Evolutionary conservation across 2,113 vertebrate species (phyloP).

Genomic region (Pituophis catenifer): DNA sequence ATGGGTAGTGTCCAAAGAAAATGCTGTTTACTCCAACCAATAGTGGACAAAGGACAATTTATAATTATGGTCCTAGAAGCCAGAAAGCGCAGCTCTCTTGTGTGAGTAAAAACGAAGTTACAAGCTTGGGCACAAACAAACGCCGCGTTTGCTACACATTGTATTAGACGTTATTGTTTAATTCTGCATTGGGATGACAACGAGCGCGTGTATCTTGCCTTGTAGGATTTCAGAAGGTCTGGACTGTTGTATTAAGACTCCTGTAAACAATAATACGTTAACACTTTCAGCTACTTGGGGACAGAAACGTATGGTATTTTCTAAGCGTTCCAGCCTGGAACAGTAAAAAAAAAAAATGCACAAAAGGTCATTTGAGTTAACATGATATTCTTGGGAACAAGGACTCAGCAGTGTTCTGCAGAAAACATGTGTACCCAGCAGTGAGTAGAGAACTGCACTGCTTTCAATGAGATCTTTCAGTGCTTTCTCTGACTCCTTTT

Average conservation of each 20-base stretch:
- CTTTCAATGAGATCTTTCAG: background rate
- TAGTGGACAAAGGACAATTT: background rate
- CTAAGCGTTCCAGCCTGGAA: background rate
- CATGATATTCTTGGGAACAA: background rate
- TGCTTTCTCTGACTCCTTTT: background rate
- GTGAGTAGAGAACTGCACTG: background rate
- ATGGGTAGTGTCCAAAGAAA: background rate
- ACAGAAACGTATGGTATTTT: background rate
- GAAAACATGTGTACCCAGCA: background rate
- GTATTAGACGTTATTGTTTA: background rate
- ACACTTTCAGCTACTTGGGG: background rate
- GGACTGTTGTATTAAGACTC: background rate
- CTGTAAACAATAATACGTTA: background rate
- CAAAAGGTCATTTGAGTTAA: background rate
- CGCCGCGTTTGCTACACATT: background rate
- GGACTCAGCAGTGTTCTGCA: background rate
- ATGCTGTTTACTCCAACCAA: background rate
- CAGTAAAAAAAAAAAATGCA: background rate
- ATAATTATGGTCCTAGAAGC: background rate
- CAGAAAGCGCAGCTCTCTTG: background rate
- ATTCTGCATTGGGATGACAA: background rate
- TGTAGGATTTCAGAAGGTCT: background rate
- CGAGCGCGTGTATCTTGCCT: background rate
- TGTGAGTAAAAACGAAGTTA: background rate
- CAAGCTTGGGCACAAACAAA: background rate